phyloP scores from a whole-genome alignment of 2,888 invertebrate species.

The Hydrotaea cyrtoneurina region DNA sequence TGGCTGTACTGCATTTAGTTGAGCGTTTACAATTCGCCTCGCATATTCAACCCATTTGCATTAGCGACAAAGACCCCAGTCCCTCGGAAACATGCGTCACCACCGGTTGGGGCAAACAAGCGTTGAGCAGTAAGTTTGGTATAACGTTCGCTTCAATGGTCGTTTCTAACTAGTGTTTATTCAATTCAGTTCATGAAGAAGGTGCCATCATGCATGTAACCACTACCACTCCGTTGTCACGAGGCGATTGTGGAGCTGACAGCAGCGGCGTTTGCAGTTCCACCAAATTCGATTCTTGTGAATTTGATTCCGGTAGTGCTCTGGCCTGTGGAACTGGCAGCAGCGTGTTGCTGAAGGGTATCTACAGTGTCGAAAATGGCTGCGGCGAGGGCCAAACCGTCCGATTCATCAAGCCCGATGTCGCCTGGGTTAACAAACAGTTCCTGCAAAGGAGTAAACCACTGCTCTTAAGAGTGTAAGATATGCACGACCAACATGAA shows the following conservation, averaged over 20 bases:
- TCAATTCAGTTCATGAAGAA: conserved; percentile 85
- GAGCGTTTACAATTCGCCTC: conserved; percentile 85
- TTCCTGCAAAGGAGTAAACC: conserved; percentile 77
- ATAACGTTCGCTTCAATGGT: background rate
- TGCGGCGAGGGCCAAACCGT: conserved; percentile 83
- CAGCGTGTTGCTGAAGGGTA: conserved; percentile 86
- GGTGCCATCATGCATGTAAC: conserved; percentile 89
- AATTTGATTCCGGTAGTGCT: conserved; percentile 90
- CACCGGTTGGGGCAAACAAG: conserved; percentile 92
- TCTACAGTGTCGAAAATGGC: conserved; percentile 89
- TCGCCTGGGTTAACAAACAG: conserved; percentile 82
- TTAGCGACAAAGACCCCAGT: conserved; percentile 84
- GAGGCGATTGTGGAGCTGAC: conserved; percentile 79
- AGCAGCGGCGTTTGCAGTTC: conserved; percentile 84
- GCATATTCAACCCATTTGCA: conserved; percentile 89
- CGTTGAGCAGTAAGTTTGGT: conserved; percentile 86
- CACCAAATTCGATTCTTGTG: conserved; percentile 88
- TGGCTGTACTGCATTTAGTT: conserved; percentile 86
- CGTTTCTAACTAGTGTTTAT: background rate
- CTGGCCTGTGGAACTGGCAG: conserved; percentile 88
- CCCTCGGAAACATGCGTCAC: conserved; percentile 85
- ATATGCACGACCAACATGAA: conserved; percentile 2
- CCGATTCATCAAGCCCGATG: conserved; percentile 84
- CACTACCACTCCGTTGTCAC: conserved; percentile 85
- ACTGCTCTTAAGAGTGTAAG: conserved; percentile 67